A percentile compares a stretch with the other conserved stretches of the same genome.
phyloP scores from a whole-genome alignment of 2,113 vertebrate species.

The Heteronetta atricapilla region DNA sequence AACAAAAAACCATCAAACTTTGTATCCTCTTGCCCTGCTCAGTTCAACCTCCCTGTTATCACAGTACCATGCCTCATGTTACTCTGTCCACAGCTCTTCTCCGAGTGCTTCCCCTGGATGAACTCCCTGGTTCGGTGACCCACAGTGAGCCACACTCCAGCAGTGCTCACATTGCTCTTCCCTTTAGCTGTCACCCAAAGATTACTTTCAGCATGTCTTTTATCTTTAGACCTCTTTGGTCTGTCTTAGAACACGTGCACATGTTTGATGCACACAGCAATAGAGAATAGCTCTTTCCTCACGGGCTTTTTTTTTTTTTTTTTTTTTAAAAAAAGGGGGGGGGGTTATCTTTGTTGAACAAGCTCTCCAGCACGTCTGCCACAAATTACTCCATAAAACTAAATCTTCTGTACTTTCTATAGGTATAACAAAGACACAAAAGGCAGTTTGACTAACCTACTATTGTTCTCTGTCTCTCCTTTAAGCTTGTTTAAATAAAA shows the following conservation, averaged over 20 bases:
- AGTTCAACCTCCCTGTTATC: neutral
- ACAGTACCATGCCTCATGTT: neutral
- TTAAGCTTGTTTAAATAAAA: neutral
- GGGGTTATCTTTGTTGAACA: neutral
- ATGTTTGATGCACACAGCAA: neutral
- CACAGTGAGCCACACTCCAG: neutral
- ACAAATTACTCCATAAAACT: neutral
- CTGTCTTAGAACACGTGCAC: neutral
- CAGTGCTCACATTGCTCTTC: accelerated
- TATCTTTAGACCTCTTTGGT: neutral
- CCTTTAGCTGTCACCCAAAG: neutral
- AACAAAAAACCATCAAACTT: neutral
- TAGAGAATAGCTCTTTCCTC: neutral
- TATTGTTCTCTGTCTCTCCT: neutral
- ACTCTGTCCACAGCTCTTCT: neutral
- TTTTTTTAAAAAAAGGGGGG: no score
- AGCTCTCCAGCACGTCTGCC: neutral
- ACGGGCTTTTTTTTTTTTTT: no score
- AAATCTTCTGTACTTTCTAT: neutral
- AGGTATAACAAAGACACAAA: neutral
- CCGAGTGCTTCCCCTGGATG: neutral
- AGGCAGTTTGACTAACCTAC: neutral
- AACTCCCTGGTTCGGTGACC: neutral
- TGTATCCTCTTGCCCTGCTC: neutral
- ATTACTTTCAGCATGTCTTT: neutral